phyloP scores from a whole-genome alignment of 2,113 vertebrate genomes.

The Pica pica region DNA sequence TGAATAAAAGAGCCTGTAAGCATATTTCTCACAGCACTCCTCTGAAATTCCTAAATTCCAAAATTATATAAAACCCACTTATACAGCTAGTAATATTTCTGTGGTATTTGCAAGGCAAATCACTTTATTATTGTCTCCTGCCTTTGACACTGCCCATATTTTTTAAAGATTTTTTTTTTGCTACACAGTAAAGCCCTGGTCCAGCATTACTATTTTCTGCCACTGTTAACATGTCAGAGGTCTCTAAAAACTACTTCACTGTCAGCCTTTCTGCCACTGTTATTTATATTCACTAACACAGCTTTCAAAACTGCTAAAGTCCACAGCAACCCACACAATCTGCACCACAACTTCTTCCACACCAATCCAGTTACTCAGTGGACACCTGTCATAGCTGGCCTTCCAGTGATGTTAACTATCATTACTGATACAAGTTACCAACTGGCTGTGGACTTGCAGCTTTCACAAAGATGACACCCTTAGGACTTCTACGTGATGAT shows the following conservation, averaged over 20 bases:
- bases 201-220: neutral
- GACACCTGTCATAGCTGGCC: neutral
- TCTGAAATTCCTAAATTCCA: neutral
- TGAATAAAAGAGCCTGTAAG: neutral
- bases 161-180: neutral
- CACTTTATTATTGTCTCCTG: neutral
- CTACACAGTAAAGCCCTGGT: neutral
- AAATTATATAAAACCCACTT: neutral
- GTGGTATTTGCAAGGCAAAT: slow-evolving; percentile 13
- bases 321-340: neutral
- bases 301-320: neutral
- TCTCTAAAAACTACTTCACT: neutral
- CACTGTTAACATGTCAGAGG: neutral
- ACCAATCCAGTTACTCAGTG: neutral
- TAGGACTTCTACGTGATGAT: neutral
- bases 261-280: neutral
- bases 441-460: neutral
- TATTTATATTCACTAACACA: neutral
- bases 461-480: neutral
- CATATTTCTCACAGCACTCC: neutral
- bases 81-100: neutral
- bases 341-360: neutral
- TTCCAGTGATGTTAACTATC: neutral
- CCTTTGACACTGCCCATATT: neutral
- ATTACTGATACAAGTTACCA: neutral